phyloP scores from a whole-genome alignment of 2,797 vertebrate genomes.

The Phylloscopus collybita region DNA sequence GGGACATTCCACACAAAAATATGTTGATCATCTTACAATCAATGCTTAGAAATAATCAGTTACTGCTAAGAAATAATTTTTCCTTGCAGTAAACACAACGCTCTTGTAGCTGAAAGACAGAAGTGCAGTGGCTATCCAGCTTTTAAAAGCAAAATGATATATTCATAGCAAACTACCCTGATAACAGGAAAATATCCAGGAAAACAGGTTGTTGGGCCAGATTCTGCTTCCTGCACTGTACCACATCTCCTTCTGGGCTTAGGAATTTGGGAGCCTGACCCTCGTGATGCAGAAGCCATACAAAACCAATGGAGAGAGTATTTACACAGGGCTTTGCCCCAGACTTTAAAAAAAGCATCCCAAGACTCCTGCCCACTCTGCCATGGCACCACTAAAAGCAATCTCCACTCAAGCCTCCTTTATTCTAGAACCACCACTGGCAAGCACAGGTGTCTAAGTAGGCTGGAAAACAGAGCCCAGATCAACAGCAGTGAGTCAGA shows the following conservation, averaged over 20 bases:
- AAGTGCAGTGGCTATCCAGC: not conserved
- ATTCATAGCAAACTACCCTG: not conserved
- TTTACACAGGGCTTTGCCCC: not conserved
- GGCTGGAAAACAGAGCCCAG: not conserved
- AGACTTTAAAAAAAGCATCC: not conserved
- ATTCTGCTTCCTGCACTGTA: not conserved
- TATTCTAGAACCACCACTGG: not conserved
- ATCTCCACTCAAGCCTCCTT: not conserved
- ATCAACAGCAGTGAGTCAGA: not conserved
- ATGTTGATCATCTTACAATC: not conserved
- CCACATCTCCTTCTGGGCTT: not conserved
- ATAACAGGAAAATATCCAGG: not conserved
- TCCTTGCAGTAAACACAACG: not conserved
- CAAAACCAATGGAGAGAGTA: not conserved
- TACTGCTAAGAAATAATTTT: not conserved
- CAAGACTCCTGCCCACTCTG: not conserved
- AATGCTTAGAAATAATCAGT: not conserved
- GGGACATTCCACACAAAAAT: not conserved
- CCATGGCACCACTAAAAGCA: not conserved
- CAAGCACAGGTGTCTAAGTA: not conserved
- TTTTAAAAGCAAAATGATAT: not conserved
- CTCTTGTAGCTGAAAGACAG: not conserved
- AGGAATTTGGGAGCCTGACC: not conserved
- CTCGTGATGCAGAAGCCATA: accelerated
- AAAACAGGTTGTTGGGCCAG: not conserved